These are phyloP conservation scores for Hipposideros armiger DNA, from an alignment of 2,113 vertebrate genomes.

Conservation along the genomic window DNA sequence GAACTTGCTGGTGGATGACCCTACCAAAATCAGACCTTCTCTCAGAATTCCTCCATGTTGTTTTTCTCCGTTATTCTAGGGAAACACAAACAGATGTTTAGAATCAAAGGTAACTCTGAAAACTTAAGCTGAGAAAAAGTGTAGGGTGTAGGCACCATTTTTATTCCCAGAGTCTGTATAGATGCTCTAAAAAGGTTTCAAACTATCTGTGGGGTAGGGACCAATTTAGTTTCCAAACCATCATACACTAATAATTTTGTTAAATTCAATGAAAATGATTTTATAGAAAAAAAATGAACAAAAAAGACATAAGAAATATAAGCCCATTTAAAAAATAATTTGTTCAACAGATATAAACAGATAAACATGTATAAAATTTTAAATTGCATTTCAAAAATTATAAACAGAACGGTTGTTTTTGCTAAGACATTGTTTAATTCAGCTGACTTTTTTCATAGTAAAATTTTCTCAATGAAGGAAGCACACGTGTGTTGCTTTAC, in stretches of 20 bases:
- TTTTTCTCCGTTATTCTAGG: not conserved
- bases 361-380: not conserved
- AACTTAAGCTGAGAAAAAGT: not conserved
- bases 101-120: not conserved
- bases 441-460: not conserved
- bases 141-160: not conserved
- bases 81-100: not conserved
- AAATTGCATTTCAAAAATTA: not conserved
- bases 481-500: not conserved
- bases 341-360: not conserved
- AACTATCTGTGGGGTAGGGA: not conserved
- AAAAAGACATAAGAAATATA: not conserved
- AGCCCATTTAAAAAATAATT: constrained; percentile 22
- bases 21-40: not conserved
- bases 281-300: constrained; percentile 1
- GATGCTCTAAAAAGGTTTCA: not conserved
- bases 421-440: not conserved
- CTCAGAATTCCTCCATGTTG: not conserved
- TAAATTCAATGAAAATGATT: constrained; percentile 44
- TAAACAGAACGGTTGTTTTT: not conserved
- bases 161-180: not conserved
- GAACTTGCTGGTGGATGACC: fast-evolving
- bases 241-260: not conserved
- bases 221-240: not conserved
- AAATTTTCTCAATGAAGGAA: not conserved